These are phyloP conservation scores for Carcina quercana DNA, from an alignment of 2,888 invertebrate species.

Conservation along the genomic window DNA sequence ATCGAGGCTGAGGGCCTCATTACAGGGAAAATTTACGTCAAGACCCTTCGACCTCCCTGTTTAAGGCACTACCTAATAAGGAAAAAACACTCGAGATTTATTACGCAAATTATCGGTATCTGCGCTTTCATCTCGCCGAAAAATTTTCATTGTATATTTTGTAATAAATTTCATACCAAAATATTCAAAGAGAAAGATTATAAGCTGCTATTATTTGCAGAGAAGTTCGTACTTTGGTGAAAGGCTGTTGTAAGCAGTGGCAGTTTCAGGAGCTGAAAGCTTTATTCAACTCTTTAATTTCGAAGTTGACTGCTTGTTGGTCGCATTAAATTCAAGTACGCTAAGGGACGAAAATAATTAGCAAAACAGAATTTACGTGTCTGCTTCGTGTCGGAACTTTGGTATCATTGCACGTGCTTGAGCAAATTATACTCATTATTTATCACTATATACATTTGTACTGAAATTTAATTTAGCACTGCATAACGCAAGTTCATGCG, in stretches of 20 bases:
- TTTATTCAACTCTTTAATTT: conserved; percentile 41
- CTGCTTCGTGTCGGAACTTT: too few species aligned
- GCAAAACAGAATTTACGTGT: too few species aligned
- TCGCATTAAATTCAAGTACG: conserved; percentile 17
- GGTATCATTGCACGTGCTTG: too few species aligned
- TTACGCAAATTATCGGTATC: conserved; percentile 36
- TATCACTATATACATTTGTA: conserved; percentile 22
- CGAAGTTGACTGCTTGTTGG: conserved; percentile 29
- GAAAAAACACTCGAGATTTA: conserved; percentile 43
- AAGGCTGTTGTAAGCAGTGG: conserved; percentile 28
- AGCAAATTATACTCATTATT: too few species aligned
- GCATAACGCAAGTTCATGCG: conserved; percentile 25
- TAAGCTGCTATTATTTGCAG: conserved; percentile 24
- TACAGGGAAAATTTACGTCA: conserved; percentile 33
- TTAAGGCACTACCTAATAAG: conserved; percentile 34
- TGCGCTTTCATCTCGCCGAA: conserved; percentile 21
- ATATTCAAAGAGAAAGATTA: conserved; percentile 13
- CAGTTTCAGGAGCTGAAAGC: conserved; percentile 29
- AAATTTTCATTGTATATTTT: conserved; percentile 18
- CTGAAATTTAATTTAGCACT: conserved; percentile 31
- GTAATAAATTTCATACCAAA: conserved; percentile 15
- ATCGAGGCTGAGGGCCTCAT: conserved; percentile 29
- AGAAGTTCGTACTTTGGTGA: conserved; percentile 27
- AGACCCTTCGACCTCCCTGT: conserved; percentile 24
- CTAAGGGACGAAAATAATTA: too few species aligned